Evolutionary conservation across 2,113 vertebrate species (phyloP).

Genomic region (Furnarius figulus): DNA sequence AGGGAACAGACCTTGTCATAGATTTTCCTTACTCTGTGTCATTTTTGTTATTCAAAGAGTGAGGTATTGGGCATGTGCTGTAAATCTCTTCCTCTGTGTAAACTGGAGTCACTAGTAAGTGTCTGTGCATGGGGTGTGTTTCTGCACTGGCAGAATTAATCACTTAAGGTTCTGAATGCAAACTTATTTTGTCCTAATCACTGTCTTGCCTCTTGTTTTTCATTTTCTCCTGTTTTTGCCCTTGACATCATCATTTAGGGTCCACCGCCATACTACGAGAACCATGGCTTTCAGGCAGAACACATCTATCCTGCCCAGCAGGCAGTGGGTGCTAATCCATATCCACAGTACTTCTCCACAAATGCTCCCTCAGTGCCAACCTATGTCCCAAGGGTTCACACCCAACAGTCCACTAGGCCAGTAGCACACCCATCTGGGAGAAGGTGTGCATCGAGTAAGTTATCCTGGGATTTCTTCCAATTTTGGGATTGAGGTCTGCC

Average conservation of each 20-base stretch:
- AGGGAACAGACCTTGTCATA: neutral
- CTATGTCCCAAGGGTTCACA: constrained; percentile 41
- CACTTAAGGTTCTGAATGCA: neutral
- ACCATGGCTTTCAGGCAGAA: constrained; percentile 73
- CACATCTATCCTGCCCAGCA: neutral
- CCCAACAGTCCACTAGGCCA: neutral
- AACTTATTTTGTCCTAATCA: neutral
- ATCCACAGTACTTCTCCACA: neutral
- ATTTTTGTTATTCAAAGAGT: neutral
- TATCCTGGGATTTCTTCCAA: neutral
- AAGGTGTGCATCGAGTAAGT: constrained; percentile 63
- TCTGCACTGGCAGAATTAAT: neutral
- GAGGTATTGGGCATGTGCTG: neutral
- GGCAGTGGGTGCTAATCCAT: neutral
- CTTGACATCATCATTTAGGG: neutral
- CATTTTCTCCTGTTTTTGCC: neutral
- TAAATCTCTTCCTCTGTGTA: neutral
- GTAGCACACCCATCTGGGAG: neutral
- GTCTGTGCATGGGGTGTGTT: fast-evolving
- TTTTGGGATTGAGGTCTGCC: fast-evolving
- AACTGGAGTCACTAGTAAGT: neutral
- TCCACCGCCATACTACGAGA: constrained; percentile 70
- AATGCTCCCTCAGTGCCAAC: constrained; percentile 47
- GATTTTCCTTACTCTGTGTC: fast-evolving
- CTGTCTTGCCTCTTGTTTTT: neutral